Percentiles rank a stretch among this genome's conserved stretches.
Conservation (phyloP, 2,797 vertebrate species). For the Pyrocephalus nanus region DNA sequence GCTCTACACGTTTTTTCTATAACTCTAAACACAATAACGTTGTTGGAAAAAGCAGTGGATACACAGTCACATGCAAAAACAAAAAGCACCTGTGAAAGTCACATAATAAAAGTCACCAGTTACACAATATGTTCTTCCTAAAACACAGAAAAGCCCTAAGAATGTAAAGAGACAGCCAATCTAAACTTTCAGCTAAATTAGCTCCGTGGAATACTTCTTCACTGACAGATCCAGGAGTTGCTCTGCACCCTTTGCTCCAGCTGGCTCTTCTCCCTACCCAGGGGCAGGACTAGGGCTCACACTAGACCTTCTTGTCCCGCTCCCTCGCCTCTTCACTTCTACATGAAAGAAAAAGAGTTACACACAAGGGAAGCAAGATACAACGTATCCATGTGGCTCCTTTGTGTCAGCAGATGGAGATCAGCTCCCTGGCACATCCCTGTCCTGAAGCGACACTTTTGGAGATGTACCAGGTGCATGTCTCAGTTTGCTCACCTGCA, state of each 20-base stretch:
- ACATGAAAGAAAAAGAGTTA: not conserved
- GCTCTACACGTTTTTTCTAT: not conserved
- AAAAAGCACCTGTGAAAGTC: not conserved
- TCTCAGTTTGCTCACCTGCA: not conserved
- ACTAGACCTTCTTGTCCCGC: not conserved
- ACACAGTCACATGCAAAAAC: not conserved
- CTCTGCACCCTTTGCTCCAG: not conserved
- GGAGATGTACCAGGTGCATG: fast-evolving
- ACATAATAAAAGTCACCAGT: not conserved
- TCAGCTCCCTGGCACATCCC: fast-evolving
- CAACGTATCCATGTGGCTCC: not conserved
- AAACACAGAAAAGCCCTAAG: not conserved
- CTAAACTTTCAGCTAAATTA: not conserved
- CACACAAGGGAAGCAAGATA: not conserved
- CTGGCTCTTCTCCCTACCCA: not conserved
- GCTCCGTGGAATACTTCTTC: not conserved
- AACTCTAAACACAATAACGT: not conserved
- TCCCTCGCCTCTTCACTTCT: not conserved
- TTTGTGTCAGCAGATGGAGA: not conserved
- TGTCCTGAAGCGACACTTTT: not conserved
- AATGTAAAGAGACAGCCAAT: not conserved
- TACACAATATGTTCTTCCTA: not conserved
- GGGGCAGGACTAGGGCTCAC: not conserved
- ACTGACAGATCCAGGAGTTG: not conserved
- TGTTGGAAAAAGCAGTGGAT: not conserved